Evolutionary conservation across 2,888 invertebrate species (phyloP), one percentile per base, ranked within the genome.

Genomic region (Eutolmus rufibarbis): DNA sequence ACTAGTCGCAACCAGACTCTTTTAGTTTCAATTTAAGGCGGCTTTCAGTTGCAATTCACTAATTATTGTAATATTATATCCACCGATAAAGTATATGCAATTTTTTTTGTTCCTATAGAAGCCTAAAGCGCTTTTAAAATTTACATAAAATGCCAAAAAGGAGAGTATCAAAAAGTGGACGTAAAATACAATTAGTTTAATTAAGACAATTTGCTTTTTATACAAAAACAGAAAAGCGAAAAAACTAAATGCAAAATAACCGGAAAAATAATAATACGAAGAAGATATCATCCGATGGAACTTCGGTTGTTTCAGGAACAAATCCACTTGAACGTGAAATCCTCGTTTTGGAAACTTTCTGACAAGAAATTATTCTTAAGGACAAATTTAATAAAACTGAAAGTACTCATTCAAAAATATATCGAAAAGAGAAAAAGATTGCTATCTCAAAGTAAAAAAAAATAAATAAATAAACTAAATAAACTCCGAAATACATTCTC

Each of bases 291-390:
- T 89, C 88, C 86, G 88, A 87, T 88, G 89, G 88, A 89, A 89
- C 91, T 92, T 92, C 92, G 92, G 92, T 93, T 93, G 93, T 92
- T 92, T 92, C 91, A 91, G 91, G 90, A 87, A 90, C 89, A 90
- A 90, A 89, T 85, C 85, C 85, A 74, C 74, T 46, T 85, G 43
- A 84, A 84, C 37, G 31, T 84, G 84, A 85, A 85, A 85, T 85
- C 85, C 85, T 85, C 46, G 19, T 46, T 74, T 74, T 46, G 31
- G 74, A 74, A 85, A 37, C 16, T 51, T 85, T 85, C 74, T 74
- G 23, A 84, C 28, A 74, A 46, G 57, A 76, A 82, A 82, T 82
- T 34, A 82, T 82, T 82, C 23, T 46, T 79, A 79, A 82, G 19
- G 82, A 82, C 37, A 82, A 82, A 82, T 57, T 78, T 43, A 78